Evolutionary conservation across 2,888 invertebrate species (phyloP), one percentile per base, ranked within the genome.

Genomic region (Arctia plantaginis): DNA sequence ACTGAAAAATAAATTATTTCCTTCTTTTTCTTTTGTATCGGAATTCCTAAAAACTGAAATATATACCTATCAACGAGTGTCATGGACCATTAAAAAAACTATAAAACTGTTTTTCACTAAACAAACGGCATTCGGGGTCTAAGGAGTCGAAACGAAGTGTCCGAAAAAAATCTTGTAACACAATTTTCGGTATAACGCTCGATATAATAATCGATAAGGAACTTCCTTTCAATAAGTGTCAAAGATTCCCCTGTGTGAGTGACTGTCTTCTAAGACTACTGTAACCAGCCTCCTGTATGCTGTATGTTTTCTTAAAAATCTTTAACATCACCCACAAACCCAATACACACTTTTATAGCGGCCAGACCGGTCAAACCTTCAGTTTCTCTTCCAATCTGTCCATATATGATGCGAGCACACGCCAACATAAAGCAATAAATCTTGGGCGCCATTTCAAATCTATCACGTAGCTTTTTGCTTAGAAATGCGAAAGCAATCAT

Each of bases 381-480:
- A 55, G 41, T 55, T 67, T 35, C 64, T 44, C 62, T 55, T 67
- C 39, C 39, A 18, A 2, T 30, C 70, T 66, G 33, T n/a, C 72
- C 72, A 47, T 72, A 75, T 72, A 72, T 30, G 66, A 27, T 15
- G 35, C 30, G 33, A 64, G 44, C 67, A 69, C 69, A 41, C 35
- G 59, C n/a, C 71, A 20, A 65, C 47, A 72, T 72, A 62, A 64
- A 76, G 66, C 41, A 72, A 85, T 87, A 87, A 87, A 87, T 87
- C 86, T 85, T 83, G 78, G 76, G 77, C 70, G 55, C 78, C 79
- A 80, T 76, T 81, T 84, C 78, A 78, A 80, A 84, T 85, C 86
- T 81, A 85, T 85, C 84, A 83, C 82, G 80, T 76, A 72, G 44
- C 76, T 86, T 85, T 87, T 87, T 86, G 81, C 79, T 78, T 80